phyloP scores from a whole-genome alignment of 2,113 vertebrate species.

The Mobula birostris region DNA sequence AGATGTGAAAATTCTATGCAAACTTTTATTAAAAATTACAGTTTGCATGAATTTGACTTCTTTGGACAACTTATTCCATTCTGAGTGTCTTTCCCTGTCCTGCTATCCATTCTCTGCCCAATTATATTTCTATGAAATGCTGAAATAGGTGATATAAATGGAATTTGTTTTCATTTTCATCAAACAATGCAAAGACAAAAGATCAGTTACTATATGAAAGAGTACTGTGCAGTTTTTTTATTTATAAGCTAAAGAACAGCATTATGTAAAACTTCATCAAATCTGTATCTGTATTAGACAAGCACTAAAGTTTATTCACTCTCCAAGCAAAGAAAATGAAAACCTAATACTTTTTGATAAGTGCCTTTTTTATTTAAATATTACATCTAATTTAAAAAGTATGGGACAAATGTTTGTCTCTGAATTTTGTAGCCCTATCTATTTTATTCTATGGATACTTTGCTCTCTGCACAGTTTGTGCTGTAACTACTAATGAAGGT shows the following conservation, averaged over 20 bases:
- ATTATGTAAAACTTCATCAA: not conserved
- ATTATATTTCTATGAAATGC: not conserved
- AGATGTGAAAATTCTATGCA: no score
- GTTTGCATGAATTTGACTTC: no score
- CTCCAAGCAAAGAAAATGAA: not conserved
- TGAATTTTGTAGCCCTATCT: not conserved
- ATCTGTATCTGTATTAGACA: not conserved
- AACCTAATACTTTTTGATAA: not conserved
- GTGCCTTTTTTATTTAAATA: not conserved
- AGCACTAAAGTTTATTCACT: not conserved
- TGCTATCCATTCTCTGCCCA: not conserved
- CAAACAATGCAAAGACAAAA: not conserved
- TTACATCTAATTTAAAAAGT: not conserved
- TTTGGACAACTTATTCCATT: not conserved
- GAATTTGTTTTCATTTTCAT: not conserved
- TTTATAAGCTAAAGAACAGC: not conserved
- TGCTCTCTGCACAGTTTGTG: not conserved
- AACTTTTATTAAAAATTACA: no score
- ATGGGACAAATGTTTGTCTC: not conserved
- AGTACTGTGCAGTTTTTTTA: not conserved
- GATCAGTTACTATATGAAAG: not conserved
- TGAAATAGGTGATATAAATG: not conserved
- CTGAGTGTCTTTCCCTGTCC: not conserved
- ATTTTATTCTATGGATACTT: not conserved
- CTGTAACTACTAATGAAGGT: not conserved